These are phyloP conservation scores for Lithodes maja DNA, from an alignment of 2,888 invertebrate genomes.

Conservation along the genomic window DNA sequence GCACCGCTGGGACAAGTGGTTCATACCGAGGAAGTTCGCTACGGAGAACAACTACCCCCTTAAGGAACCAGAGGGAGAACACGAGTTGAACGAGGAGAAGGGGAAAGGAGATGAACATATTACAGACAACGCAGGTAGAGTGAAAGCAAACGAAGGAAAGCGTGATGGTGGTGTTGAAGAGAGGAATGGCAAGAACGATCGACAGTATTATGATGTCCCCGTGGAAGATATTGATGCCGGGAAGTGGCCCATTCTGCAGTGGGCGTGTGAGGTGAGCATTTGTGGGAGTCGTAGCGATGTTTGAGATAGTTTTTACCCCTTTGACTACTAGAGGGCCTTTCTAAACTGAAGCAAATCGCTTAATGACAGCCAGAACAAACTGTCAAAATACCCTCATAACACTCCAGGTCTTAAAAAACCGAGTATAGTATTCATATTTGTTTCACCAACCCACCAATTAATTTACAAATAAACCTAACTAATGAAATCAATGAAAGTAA, in stretches of 20 bases:
- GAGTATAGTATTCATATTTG: neutral
- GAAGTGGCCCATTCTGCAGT: conserved; percentile 71
- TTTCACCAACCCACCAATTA: neutral
- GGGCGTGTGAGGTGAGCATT: conserved; percentile 72
- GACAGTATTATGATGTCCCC: conserved; percentile 71
- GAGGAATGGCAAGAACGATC: neutral
- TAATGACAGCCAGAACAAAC: no score
- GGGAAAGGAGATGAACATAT: no score
- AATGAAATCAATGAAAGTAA: no score
- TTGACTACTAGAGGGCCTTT: no score
- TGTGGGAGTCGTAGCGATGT: no score
- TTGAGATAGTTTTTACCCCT: no score
- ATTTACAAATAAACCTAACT: no score
- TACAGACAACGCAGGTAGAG: no score
- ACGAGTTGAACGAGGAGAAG: neutral
- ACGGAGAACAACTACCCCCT: conserved; percentile 71
- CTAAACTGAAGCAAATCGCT: no score
- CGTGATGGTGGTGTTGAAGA: no score
- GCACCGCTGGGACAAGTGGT: conserved; percentile 73
- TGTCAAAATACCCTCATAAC: no score
- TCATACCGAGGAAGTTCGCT: conserved; percentile 73
- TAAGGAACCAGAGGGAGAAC: neutral
- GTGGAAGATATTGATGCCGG: conserved; percentile 71
- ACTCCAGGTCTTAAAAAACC: no score
- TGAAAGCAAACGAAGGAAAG: neutral